Percentiles rank a stretch among this genome's conserved stretches.
These are phyloP conservation scores for Oreamnos americanus DNA, from an alignment of 2,113 vertebrate species.

Conservation along the genomic window DNA sequence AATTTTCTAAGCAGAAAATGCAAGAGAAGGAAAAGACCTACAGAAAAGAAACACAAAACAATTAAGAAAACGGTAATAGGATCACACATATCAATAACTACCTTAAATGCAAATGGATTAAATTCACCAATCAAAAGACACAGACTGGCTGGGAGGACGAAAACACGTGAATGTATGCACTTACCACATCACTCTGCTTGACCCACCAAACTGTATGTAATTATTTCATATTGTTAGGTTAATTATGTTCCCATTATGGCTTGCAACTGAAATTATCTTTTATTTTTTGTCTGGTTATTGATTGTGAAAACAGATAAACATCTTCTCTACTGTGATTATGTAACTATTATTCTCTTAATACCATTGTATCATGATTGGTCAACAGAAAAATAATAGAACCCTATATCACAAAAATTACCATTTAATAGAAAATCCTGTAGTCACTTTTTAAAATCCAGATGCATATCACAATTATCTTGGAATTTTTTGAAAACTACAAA, in stretches of 20 bases:
- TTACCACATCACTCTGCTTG: background rate
- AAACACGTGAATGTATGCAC: background rate
- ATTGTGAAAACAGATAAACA: background rate
- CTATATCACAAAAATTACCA: background rate
- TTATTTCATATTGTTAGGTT: background rate
- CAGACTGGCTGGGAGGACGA: accelerated
- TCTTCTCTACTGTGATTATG: background rate
- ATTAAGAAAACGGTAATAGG: background rate
- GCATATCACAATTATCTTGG: background rate
- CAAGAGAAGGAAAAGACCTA: background rate
- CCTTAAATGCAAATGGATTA: background rate
- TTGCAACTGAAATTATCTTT: background rate
- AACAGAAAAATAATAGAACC: background rate
- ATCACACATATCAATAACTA: background rate
- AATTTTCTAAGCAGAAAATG: background rate
- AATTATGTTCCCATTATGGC: background rate
- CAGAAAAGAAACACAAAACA: background rate
- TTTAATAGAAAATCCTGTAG: background rate
- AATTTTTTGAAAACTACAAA: background rate
- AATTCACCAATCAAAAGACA: background rate
- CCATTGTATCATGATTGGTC: background rate
- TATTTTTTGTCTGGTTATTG: background rate
- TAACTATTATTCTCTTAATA: background rate
- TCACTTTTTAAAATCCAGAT: background rate
- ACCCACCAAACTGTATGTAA: background rate